Percentiles rank a stretch among this genome's conserved stretches.
Evolutionary conservation across 2,888 invertebrate species (phyloP).

Genomic region (Galeruca laticollis): DNA sequence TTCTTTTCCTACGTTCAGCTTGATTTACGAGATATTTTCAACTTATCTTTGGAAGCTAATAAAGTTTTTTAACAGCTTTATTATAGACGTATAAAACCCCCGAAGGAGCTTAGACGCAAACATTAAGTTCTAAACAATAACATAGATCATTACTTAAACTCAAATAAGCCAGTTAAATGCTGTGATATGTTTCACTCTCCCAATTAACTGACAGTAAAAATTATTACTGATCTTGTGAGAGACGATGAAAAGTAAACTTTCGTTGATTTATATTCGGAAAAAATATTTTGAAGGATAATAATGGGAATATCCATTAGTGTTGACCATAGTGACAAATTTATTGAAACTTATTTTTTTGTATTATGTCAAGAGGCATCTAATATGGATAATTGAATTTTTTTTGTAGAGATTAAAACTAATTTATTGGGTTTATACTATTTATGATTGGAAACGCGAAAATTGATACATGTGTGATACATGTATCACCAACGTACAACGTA

Average conservation of each 20-base stretch:
- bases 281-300: not conserved
- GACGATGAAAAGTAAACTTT: constrained; percentile 9
- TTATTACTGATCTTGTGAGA: constrained; percentile 38
- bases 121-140: constrained; percentile 47
- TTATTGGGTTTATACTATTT: no score
- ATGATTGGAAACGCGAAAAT: no score
- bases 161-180: constrained; percentile 42
- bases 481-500: no score
- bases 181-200: constrained; percentile 39
- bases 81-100: constrained; percentile 47
- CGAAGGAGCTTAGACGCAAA: constrained; percentile 46
- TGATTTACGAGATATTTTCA: constrained; percentile 45
- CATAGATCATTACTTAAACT: constrained; percentile 41
- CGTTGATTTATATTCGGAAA: no score
- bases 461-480: no score
- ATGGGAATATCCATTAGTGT: no score
- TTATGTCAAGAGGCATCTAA: no score
- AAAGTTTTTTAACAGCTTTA: constrained; percentile 48
- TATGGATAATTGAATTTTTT: no score
- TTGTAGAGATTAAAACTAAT: no score
- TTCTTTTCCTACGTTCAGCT: constrained; percentile 18
- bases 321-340: no score
- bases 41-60: constrained; percentile 37
- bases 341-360: no score
- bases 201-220: constrained; percentile 43